A percentile compares a stretch with the other conserved stretches of the same genome.
Conservation (phyloP, 2,888 invertebrate genomes). For the Galeopsomyia nigrocyanea region DNA sequence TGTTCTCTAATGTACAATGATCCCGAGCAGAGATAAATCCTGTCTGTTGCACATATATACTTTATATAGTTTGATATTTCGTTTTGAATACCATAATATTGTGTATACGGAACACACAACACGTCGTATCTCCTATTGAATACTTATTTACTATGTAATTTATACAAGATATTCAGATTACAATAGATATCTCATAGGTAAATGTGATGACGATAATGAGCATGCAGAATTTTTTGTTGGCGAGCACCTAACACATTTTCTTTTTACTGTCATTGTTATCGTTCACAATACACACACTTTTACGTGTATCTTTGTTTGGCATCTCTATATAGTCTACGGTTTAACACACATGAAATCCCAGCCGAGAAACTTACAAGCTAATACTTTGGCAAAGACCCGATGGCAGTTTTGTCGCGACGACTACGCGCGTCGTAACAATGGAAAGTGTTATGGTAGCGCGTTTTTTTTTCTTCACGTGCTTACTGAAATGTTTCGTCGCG, state of each 20-base stretch:
- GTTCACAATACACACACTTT: background rate
- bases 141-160: too few relatives aligned
- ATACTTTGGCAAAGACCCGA: conserved; percentile 62
- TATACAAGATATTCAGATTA: background rate
- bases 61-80: background rate
- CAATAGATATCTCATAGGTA: conserved; percentile 40
- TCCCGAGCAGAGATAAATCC: conserved; percentile 45
- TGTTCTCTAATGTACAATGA: conserved; percentile 51
- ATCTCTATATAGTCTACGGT: conserved; percentile 7
- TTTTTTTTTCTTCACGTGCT: conserved; percentile 2
- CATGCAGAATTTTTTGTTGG: conserved; percentile 38
- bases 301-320: background rate
- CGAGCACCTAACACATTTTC: background rate
- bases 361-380: conserved; percentile 59
- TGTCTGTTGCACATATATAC: conserved; percentile 5
- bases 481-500: too few relatives aligned
- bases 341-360: conserved; percentile 29
- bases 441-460: conserved; percentile 1
- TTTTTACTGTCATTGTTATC: background rate
- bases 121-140: background rate
- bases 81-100: background rate
- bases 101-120: conserved; percentile 24
- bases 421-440: conserved; percentile 1
- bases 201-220: conserved; percentile 39
- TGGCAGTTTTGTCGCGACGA: conserved; percentile 48